phyloP scores from a whole-genome alignment of 2,797 vertebrate species.

The Ciconia nigra region DNA sequence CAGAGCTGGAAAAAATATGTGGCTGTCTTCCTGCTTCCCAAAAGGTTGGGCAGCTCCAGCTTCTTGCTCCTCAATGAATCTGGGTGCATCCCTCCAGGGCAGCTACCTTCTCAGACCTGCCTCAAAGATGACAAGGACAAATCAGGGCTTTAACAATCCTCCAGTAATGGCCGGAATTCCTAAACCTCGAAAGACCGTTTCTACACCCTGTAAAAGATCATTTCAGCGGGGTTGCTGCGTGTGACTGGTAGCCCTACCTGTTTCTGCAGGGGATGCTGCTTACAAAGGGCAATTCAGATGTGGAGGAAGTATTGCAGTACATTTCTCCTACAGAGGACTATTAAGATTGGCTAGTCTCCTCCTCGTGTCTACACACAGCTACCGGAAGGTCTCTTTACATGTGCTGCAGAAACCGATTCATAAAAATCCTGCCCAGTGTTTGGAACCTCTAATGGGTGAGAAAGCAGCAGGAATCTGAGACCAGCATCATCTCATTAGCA shows the following conservation, averaged over 20 bases:
- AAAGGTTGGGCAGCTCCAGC: background rate
- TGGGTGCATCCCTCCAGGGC: background rate
- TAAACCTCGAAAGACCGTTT: background rate
- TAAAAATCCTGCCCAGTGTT: background rate
- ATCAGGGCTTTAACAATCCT: background rate
- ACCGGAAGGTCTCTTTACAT: background rate
- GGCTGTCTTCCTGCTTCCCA: background rate
- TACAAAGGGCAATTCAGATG: background rate
- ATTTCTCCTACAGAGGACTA: background rate
- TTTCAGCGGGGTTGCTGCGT: background rate
- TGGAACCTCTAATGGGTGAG: background rate
- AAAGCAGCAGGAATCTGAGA: background rate
- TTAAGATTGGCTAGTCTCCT: background rate
- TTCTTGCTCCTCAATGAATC: background rate
- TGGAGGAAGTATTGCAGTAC: background rate
- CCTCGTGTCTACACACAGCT: fast-evolving
- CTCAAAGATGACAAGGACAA: background rate
- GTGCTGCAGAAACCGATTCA: background rate
- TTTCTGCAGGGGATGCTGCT: background rate
- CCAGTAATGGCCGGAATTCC: background rate
- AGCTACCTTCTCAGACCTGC: background rate
- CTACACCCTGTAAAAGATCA: background rate
- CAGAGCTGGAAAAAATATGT: background rate
- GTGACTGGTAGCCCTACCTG: no score
- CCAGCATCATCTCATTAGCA: background rate